A percentile compares a stretch with the other conserved stretches of the same genome.
Conservation (phyloP, 2,113 vertebrate genomes). For the Clarias magur region DNA sequence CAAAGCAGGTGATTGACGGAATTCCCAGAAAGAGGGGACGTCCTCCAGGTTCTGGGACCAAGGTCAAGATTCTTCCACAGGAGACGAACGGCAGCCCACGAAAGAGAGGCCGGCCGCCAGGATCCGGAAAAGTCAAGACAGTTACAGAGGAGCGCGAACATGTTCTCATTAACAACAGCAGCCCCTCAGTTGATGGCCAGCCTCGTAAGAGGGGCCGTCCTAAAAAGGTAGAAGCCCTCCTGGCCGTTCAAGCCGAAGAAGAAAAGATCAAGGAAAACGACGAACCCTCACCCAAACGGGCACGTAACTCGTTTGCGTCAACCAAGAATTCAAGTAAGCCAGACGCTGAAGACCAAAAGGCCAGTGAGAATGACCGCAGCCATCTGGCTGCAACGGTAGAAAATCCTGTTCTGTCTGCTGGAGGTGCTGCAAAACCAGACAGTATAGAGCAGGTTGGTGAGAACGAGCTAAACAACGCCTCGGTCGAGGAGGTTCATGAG, state of each 20-base stretch:
- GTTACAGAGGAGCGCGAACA: neutral
- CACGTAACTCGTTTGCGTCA: slow-evolving; percentile 19
- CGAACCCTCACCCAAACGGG: slow-evolving; percentile 26
- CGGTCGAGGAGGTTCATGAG: slow-evolving; percentile 9
- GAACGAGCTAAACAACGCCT: neutral
- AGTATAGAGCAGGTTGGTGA: neutral
- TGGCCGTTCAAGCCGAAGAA: neutral
- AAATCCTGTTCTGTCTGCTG: slow-evolving; percentile 9
- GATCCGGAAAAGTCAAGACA: slow-evolving; percentile 30
- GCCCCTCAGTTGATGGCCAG: neutral
- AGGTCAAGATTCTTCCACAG: neutral
- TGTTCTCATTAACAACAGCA: slow-evolving; percentile 10
- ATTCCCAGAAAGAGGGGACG: slow-evolving; percentile 44
- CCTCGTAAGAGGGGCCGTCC: slow-evolving; percentile 50
- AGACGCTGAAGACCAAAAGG: slow-evolving; percentile 24
- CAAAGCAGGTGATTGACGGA: neutral
- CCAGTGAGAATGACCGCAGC: slow-evolving; percentile 14
- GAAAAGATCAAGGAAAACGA: slow-evolving; percentile 1
- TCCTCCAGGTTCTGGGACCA: slow-evolving; percentile 37
- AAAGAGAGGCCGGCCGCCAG: slow-evolving; percentile 49
- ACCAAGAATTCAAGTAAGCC: slow-evolving; percentile 12
- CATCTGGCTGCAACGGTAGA: neutral
- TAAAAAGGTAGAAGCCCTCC: slow-evolving; percentile 23
- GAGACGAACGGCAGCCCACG: slow-evolving; percentile 1
- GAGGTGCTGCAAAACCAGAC: neutral